Percentiles rank a stretch among this genome's conserved stretches.
Evolutionary conservation across 2,888 invertebrate genomes (phyloP).

Genomic region (Dynastes tityus): DNA sequence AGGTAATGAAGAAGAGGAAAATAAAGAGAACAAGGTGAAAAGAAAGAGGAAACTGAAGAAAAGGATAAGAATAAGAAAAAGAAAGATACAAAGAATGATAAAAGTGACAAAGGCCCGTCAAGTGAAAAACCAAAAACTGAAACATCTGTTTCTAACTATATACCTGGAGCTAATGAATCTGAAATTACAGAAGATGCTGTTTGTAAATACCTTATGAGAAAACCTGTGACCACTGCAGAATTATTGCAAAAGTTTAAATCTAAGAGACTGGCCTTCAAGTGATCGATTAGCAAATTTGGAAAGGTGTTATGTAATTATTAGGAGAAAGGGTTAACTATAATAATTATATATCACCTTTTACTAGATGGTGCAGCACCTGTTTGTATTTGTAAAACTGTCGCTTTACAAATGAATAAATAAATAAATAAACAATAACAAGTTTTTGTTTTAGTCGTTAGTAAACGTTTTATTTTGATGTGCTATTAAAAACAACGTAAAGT

Average conservation of each 20-base stretch:
- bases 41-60: constrained; percentile 68
- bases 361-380: too few species aligned
- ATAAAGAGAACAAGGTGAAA: too few species aligned
- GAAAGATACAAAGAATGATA: constrained; percentile 75
- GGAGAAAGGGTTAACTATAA: too few species aligned
- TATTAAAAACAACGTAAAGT: too few species aligned
- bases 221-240: constrained; percentile 98
- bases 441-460: too few species aligned
- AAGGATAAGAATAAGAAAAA: constrained; percentile 78
- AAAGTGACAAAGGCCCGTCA: constrained; percentile 72
- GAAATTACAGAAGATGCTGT: constrained; percentile 74
- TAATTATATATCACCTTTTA: too few species aligned
- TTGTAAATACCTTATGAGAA: constrained; percentile 70
- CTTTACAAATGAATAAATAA: too few species aligned
- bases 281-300: constrained; percentile 86
- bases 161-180: constrained; percentile 77
- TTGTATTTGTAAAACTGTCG: too few species aligned
- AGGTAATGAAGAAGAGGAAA: too few species aligned
- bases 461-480: too few species aligned
- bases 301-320: too few species aligned
- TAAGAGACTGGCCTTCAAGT: constrained; percentile 89
- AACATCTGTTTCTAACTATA: constrained; percentile 69
- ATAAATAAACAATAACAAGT: too few species aligned
- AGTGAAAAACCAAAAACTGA: constrained; percentile 75
- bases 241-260: constrained; percentile 95